Base-by-base conservation (phyloP, 53 echinoderm and acorn worm species). In the Arbacia lixula region DNA sequence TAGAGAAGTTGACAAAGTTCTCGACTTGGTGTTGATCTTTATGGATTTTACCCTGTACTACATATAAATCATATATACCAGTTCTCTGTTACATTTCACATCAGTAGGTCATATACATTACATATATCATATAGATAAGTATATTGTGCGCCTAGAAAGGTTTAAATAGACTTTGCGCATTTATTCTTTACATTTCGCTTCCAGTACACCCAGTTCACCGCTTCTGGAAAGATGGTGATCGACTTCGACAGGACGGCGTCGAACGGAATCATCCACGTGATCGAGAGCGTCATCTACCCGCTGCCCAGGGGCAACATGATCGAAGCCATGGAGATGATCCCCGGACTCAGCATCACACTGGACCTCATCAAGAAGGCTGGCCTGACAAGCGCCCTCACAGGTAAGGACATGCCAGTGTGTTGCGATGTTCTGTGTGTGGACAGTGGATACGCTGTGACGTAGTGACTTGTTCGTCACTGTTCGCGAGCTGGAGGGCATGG, bases 201-300 rank as follows among this genome's bases (percentile, higher is more conserved):
- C 11, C 72, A 71, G 72, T 25, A 25, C 30, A 71, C 49, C 4
- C 2, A 8, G 3, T 25, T 43, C 17, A 41, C 27, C 28, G 72
- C 72, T 25, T 30, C 40, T 16, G 72, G 72, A 41, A 30, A 29
- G 4, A 25, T 40, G 43, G 19, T 71, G 27, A 29, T 4, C 9
- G 2, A 30, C 6, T 41, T 49, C 30, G 72, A 71, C 50, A 28
- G 19, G 43, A 27, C 17, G 50, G 72, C 72, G 1, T 40, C 39
- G 27, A 71, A 71, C 26, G 72, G 72, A n/a, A 28, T 71, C 72
- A 71, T 71, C 46, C 72, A 71, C 28, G 72, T 22, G 17, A 49
- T 71, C 2, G 28, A 49, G 1, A 21, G 28, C 10, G 50, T 71
- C 50, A 71, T 71, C 43, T 29, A 29, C 51, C 72, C 72, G 20